Evolutionary conservation across 2,113 vertebrate genomes (phyloP).

Genomic region (Ascaphus truei): DNA sequence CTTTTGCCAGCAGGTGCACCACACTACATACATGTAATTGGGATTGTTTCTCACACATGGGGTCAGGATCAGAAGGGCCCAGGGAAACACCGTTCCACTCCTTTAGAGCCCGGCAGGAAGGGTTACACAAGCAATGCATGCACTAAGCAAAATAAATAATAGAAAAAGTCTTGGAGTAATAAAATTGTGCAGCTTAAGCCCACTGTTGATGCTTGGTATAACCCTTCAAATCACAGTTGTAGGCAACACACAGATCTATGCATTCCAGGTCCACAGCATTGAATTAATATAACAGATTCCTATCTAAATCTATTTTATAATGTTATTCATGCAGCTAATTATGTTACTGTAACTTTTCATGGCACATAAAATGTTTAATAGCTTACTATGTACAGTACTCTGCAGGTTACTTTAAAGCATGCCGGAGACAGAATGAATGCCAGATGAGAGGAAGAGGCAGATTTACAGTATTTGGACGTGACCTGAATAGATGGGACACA

Average conservation of each 20-base stretch:
- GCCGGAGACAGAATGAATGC: background rate
- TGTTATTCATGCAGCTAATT: conserved; percentile 13
- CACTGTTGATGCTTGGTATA: background rate
- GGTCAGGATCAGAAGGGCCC: no score
- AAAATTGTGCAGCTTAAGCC: no score
- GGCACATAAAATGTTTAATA: conserved; percentile 2
- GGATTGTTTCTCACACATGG: no score
- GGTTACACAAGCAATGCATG: no score
- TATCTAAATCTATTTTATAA: background rate
- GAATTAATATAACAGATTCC: background rate
- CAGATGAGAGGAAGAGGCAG: background rate
- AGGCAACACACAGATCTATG: background rate
- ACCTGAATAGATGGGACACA: conserved; percentile 5
- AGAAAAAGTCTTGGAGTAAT: no score
- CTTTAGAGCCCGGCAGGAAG: no score
- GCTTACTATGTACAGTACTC: background rate
- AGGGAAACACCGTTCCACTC: no score
- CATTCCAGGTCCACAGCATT: background rate
- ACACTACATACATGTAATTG: no score
- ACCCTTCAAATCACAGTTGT: background rate
- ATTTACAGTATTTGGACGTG: background rate
- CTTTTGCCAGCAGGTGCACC: no score
- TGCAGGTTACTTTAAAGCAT: background rate
- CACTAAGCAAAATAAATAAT: no score
- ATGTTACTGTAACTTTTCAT: background rate